phyloP scores from a whole-genome alignment of 30 jellyfish, hydroid and myxozoan species.

The Mastigias papua region DNA sequence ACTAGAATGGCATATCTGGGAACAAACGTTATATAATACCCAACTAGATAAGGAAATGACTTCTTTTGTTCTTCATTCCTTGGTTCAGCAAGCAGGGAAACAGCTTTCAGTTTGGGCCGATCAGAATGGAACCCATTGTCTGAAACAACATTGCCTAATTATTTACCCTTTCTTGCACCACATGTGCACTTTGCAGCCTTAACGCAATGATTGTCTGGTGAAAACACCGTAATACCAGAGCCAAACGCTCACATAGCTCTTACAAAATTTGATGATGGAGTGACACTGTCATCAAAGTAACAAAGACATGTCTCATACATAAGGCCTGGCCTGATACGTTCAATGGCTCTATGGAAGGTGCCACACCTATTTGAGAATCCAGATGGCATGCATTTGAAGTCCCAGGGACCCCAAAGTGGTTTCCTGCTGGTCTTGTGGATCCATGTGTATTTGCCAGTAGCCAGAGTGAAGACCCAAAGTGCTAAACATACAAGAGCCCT shows the following conservation, averaged over 20 bases:
- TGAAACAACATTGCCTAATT: constrained; percentile 43
- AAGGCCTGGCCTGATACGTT: constrained; percentile 58
- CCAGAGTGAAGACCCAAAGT: constrained; percentile 65
- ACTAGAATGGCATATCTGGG: constrained; percentile 43
- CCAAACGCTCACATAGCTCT: constrained; percentile 33
- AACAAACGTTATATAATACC: constrained; percentile 53
- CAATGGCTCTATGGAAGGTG: constrained; percentile 76
- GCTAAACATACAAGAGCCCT: constrained; percentile 38
- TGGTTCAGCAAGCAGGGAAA: constrained; percentile 18
- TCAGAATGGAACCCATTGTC: constrained; percentile 26
- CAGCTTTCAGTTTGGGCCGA: constrained; percentile 52
- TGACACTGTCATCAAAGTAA: constrained; percentile 66
- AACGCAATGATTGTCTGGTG: constrained; percentile 18
- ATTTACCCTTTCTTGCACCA: constrained; percentile 16
- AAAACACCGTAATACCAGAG: constrained; percentile 3
- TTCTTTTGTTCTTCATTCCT: constrained; percentile 11
- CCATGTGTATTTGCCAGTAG: constrained; percentile 56
- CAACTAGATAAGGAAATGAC: constrained; percentile 53
- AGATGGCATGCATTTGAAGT: constrained; percentile 57
- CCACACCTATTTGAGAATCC: constrained; percentile 70
- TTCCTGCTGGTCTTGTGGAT: constrained; percentile 52
- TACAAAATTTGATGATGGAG: constrained; percentile 5
- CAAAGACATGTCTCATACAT: constrained; percentile 45
- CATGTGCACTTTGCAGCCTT: constrained; percentile 52
- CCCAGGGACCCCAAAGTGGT: constrained; percentile 69